Base-by-base conservation (phyloP, 1,140 invertebrate genomes). In the Drosophila nikananu region DNA sequence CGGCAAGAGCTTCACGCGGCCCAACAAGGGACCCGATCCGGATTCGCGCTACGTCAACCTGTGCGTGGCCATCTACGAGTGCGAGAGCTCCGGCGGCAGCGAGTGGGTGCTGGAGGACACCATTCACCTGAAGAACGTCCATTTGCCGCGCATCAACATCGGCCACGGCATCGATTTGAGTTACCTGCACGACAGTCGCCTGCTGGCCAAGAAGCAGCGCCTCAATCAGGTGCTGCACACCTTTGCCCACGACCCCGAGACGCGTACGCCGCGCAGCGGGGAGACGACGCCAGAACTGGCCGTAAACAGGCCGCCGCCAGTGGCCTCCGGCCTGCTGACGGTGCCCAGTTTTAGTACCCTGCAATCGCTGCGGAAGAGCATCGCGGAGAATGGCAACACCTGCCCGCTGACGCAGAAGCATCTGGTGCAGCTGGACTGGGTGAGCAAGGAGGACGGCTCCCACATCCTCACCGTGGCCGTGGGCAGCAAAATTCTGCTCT, bases 61-160 rank as follows among this genome's bases (percentile, higher is more conserved):
- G 0, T 98, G 97, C 92, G 97, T 99, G 4, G 97, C 97, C n/a
- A 99, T 99, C 73, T 99, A 99, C 94, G 99, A 99, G 93, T 99
- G 99, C 93, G 99, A 99, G 94, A 99, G 98, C 75, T 99, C 98
- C 30, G 99, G 99, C 64, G 99, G 97, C 68, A 96, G 95, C n/a
- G 98, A 99, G 92, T 99, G 99, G 99, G 95, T 98, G n/a, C 93
- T 99, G n/a, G 99, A 99, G 93, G 99, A 99, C 86, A 98, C 97
- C 1, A 98, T 98, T 78, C 96, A 97, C 80, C 93, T 99, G 66
- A 96, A 97, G 91, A 98, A 98, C 82, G 97, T 98, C 67, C 96
- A 97, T 91, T 89, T 98, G 62, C 97, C 97, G 0, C 93, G 97
- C 52, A 97, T 97, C 12, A 96, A 96, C 55, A 94, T 97, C 2